Evolutionary conservation across 2,888 invertebrate species (phyloP).

Genomic region (Tridacna gigas): DNA sequence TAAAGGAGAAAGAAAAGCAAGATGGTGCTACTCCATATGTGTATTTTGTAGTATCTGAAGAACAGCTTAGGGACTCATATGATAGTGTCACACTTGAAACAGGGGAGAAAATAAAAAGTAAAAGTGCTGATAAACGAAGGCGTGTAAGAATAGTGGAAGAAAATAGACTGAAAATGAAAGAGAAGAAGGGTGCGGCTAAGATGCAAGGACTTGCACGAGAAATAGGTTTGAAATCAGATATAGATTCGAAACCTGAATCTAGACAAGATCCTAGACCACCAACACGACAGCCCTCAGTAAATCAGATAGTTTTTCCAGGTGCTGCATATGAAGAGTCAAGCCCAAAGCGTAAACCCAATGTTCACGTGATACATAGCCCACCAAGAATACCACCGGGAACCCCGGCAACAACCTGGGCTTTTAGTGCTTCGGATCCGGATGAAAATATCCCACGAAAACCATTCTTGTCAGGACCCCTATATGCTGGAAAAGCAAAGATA

Average conservation of each 20-base stretch:
- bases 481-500: slow-evolving; percentile 44
- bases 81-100: slow-evolving; percentile 31
- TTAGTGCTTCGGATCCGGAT: slow-evolving; percentile 36
- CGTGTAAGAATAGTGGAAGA: slow-evolving; percentile 47
- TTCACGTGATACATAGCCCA: slow-evolving; percentile 47
- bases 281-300: slow-evolving; percentile 38
- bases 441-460: slow-evolving; percentile 60
- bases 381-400: slow-evolving; percentile 64
- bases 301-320: slow-evolving; percentile 52
- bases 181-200: slow-evolving; percentile 37
- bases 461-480: slow-evolving; percentile 53
- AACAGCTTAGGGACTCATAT: slow-evolving; percentile 29
- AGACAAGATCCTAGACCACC: not conserved
- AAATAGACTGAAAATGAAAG: slow-evolving; percentile 38
- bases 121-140: slow-evolving; percentile 52
- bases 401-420: slow-evolving; percentile 36
- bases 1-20: slow-evolving; percentile 16
- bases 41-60: slow-evolving; percentile 70
- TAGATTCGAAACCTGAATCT: slow-evolving; percentile 17
- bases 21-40: slow-evolving; percentile 59
- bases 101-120: slow-evolving; percentile 35
- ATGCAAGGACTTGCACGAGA: slow-evolving; percentile 59
- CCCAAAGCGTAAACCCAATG: slow-evolving; percentile 23
- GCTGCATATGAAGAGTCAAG: not conserved
- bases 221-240: slow-evolving; percentile 56